Conservation (phyloP, 2,888 invertebrate genomes). For the Drosophila hamatofila region DNA sequence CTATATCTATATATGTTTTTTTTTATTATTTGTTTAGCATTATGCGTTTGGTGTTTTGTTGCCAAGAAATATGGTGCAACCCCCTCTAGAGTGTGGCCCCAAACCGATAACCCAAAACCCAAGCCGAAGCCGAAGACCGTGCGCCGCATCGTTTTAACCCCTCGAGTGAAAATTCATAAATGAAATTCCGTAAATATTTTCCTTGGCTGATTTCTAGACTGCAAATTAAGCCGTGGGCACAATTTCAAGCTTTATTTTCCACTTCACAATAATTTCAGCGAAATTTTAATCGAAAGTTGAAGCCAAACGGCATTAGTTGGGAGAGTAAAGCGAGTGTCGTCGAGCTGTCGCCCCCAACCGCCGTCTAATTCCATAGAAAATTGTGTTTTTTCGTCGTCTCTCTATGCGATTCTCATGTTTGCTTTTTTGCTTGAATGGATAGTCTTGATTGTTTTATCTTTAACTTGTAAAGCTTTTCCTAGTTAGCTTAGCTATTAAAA, state of each 20-base stretch:
- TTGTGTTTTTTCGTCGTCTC: background rate
- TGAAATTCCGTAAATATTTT: conserved; percentile 78
- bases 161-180: conserved; percentile 70
- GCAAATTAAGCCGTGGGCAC: conserved; percentile 46
- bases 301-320: background rate
- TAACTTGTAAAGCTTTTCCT: too few species aligned
- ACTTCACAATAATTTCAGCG: conserved; percentile 3
- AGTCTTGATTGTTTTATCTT: background rate
- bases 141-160: conserved; percentile 40
- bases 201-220: conserved; percentile 57
- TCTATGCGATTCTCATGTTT: conserved; percentile 2
- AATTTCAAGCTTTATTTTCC: background rate
- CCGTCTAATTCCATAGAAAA: background rate
- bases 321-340: background rate
- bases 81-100: conserved; percentile 3
- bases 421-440: background rate
- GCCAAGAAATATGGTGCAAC: conserved; percentile 6
- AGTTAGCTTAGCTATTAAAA: background rate
- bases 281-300: conserved; percentile 23
- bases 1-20: background rate
- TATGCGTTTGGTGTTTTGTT: conserved; percentile 54
- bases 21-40: conserved; percentile 70
- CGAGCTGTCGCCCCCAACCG: too few species aligned
- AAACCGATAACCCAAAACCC: background rate
- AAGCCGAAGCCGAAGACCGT: conserved; percentile 1